Evolutionary conservation across 2,888 invertebrate genomes (phyloP), one percentile per base, ranked within the genome.

Genomic region (Nephrotoma flavescens): DNA sequence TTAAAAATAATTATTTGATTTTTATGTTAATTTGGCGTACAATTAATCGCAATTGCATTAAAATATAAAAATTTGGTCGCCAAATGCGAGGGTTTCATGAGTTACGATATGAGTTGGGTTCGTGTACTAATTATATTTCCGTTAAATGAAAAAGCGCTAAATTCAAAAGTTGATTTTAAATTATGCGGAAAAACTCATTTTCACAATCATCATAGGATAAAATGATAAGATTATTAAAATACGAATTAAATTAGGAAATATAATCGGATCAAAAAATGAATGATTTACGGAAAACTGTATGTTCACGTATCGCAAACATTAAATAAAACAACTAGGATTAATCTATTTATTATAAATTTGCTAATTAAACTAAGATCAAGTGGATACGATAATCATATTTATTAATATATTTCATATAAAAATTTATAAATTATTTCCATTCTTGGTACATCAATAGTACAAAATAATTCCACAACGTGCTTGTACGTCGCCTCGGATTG

Each of bases 61-160:
- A 83, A 86, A 89, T 89, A 89, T 90, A 89, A 83, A 44, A 83
- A 45, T 42, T 31, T 19, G 15, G 11, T 90, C 90, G 90, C 90
- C 89, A 89, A 89, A 89, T 91, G 91, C 93, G 94, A 94, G 94
- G 94, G 94, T 93, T 94, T 94, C 93, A 94, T 94, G 94, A 94
- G 94, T 94, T 89, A 90, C 91, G 91, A 90, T 89, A 89, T 91
- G 91, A 90, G 90, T 89, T 90, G 90, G 90, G 90, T 90, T 89
- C 91, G 89, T 91, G 91, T 90, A 42, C 45, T 31, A 44, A 7
- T 19, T 42, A 44, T 19, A 85, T 44, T 44, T 85, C 85, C 85
- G 85, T 19, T 42, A 85, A 15, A 85, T 2, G 9, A 44, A 85
- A 44, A 11, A n/a, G 85, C 85, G 85, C 84, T 15, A 84, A 84